Conservation (phyloP, 2,888 invertebrate genomes). For the Ecliptopera silaceata region DNA sequence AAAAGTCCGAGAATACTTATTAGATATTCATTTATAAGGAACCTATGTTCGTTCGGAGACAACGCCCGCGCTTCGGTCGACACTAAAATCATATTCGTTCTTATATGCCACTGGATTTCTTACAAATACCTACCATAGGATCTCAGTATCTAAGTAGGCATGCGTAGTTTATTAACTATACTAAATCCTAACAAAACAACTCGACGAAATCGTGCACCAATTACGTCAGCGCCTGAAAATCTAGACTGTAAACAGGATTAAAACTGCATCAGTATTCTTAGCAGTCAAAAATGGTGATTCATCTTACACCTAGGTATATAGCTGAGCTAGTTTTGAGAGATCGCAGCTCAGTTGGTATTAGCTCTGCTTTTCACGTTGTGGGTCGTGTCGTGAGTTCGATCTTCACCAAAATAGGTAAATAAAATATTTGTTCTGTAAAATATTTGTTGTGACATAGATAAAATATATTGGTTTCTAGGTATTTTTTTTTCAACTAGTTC, state of each 20-base stretch:
- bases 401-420: too few relatives aligned
- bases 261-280: not conserved
- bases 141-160: conserved; percentile 1
- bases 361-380: too few relatives aligned
- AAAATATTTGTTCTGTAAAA: too few relatives aligned
- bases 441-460: too few relatives aligned
- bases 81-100: conserved; percentile 63
- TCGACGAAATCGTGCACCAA: conserved; percentile 21
- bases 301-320: too few relatives aligned
- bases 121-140: conserved; percentile 42
- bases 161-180: conserved; percentile 4
- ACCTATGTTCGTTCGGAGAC: conserved; percentile 46
- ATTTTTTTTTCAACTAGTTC: too few relatives aligned
- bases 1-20: too few relatives aligned
- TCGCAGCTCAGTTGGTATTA: too few relatives aligned
- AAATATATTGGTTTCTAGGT: too few relatives aligned
- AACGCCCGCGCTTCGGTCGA: conserved; percentile 57
- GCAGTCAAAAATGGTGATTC: too few relatives aligned
- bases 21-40: conserved; percentile 53
- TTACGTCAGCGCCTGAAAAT: conserved; percentile 54
- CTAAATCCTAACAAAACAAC: conserved; percentile 18
- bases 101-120: conserved; percentile 58
- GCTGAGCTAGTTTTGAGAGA: too few relatives aligned
- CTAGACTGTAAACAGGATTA: conserved; percentile 15
- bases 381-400: too few relatives aligned